Conservation (phyloP, 2,113 vertebrate species). For the Myxocyprinus asiaticus region DNA sequence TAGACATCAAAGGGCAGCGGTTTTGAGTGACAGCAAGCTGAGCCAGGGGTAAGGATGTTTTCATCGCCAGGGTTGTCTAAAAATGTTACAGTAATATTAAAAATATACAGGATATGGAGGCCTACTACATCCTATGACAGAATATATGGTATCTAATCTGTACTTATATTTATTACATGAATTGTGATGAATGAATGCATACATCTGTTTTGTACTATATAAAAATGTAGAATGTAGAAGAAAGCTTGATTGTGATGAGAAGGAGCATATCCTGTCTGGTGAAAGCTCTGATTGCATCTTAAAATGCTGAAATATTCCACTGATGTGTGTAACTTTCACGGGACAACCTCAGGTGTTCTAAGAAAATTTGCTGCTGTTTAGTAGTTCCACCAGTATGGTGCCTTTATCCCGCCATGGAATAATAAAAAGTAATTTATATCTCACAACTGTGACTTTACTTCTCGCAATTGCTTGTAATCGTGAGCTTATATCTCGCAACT, state of each 20-base stretch:
- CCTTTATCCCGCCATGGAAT: too few relatives aligned
- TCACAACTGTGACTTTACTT: too few relatives aligned
- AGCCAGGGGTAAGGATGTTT: conserved; percentile 31
- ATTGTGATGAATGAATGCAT: background rate
- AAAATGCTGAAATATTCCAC: background rate
- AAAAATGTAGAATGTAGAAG: background rate
- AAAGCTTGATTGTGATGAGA: background rate
- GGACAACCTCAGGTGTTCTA: too few relatives aligned
- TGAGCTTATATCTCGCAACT: too few relatives aligned
- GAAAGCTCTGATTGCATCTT: background rate
- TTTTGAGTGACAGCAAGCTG: conserved; percentile 34
- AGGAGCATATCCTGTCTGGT: background rate
- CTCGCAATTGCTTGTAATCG: too few relatives aligned
- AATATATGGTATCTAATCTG: background rate
- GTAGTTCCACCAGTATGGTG: too few relatives aligned
- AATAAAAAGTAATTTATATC: too few relatives aligned
- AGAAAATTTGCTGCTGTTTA: too few relatives aligned
- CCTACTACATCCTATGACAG: background rate
- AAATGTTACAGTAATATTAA: conserved; percentile 16
- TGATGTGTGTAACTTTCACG: background rate
- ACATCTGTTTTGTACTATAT: background rate
- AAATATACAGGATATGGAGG: background rate
- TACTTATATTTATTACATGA: background rate
- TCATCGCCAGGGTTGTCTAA: background rate
- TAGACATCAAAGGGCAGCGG: conserved; percentile 44